Conservation (phyloP, 2,888 invertebrate genomes). For the Agrochola circellaris region DNA sequence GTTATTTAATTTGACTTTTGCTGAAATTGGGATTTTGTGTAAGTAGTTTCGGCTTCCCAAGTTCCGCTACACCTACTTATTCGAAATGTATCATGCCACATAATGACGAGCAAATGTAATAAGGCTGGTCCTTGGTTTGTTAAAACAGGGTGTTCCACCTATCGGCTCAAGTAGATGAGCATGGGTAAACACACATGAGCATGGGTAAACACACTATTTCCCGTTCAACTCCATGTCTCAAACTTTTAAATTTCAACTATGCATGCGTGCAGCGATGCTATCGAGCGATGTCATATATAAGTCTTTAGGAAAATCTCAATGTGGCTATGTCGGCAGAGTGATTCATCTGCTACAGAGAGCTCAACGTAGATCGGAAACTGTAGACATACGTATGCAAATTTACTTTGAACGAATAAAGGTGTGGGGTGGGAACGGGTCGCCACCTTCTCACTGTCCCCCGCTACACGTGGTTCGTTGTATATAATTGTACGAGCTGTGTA, state of each 20-base stretch:
- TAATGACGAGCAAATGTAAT: background rate
- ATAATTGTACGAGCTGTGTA: slow-evolving; percentile 69
- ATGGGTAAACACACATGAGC: background rate
- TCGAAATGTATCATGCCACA: background rate
- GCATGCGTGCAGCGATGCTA: background rate
- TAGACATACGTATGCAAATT: slow-evolving; percentile 65
- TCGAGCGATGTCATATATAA: background rate
- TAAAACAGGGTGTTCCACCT: background rate
- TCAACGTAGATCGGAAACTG: slow-evolving; percentile 51
- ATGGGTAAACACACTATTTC: background rate
- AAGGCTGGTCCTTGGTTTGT: too few relatives aligned
- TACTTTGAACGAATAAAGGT: slow-evolving; percentile 71
- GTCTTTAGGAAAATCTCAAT: slow-evolving; percentile 1
- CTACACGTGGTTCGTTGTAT: slow-evolving; percentile 72
- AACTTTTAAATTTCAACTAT: background rate
- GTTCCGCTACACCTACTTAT: background rate
- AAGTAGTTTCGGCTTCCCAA: background rate
- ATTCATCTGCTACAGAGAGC: slow-evolving; percentile 40
- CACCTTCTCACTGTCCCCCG: slow-evolving; percentile 71
- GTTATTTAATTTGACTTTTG: slow-evolving; percentile 9
- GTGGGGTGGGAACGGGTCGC: slow-evolving; percentile 71
- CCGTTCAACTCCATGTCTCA: background rate
- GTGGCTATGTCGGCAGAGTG: slow-evolving; percentile 19
- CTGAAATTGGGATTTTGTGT: slow-evolving; percentile 4
- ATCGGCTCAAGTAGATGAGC: background rate